phyloP scores from a whole-genome alignment of 2,113 vertebrate species.

The Poeciliopsis occidentalis region DNA sequence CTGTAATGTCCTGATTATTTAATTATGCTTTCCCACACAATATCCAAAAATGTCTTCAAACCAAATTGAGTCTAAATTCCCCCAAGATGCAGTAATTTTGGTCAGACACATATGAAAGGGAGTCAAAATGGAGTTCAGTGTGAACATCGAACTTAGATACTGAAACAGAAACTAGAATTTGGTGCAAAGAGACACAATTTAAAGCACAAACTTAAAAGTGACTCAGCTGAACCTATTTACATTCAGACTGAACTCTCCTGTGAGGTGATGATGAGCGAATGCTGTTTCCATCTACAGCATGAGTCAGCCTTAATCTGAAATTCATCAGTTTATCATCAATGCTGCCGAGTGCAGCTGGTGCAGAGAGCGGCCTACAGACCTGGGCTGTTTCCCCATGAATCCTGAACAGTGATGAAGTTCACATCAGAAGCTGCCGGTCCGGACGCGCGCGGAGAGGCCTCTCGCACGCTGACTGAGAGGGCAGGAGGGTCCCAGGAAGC shows the following conservation, averaged over 20 bases:
- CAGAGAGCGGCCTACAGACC: not conserved
- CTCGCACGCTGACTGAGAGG: slow-evolving; percentile 39
- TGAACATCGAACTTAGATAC: no score
- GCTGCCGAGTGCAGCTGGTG: not conserved
- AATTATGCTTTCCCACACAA: not conserved
- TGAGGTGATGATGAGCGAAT: not conserved
- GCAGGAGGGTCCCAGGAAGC: slow-evolving; percentile 45
- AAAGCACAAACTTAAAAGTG: not conserved
- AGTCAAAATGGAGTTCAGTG: no score
- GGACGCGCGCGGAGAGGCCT: slow-evolving; percentile 18
- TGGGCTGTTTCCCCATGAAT: not conserved
- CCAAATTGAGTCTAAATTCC: no score
- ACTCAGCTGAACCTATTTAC: not conserved
- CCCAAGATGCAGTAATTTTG: no score
- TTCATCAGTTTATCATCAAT: not conserved
- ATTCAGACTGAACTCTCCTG: not conserved
- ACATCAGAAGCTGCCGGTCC: slow-evolving; percentile 7
- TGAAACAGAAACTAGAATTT: not conserved
- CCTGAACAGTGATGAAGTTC: slow-evolving; percentile 9
- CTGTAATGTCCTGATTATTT: not conserved
- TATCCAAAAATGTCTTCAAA: no score
- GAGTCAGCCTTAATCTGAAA: not conserved
- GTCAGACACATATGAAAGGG: no score
- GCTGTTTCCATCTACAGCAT: not conserved
- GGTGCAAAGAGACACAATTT: not conserved